phyloP scores from a whole-genome alignment of 1,140 invertebrate genomes.

The Calephelis nemesis region DNA sequence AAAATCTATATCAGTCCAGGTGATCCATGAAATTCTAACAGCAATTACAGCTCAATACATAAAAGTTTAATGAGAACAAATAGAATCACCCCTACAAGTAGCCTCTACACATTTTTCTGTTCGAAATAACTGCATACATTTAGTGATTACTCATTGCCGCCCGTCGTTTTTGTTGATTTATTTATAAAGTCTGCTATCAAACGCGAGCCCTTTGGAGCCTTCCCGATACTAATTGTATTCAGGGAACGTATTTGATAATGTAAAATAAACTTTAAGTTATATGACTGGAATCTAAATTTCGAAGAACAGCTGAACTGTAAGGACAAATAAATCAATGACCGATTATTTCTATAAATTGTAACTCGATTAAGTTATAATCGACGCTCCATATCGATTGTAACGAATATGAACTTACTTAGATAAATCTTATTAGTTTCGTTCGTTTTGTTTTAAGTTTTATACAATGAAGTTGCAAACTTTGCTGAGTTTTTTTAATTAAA shows the following conservation, averaged over 20 bases:
- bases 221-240: conserved; percentile 67
- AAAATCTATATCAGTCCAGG: not conserved
- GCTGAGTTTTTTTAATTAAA: too few relatives aligned
- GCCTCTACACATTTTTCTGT: conserved; percentile 42
- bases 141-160: conserved; percentile 67
- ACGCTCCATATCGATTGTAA: conserved; percentile 29
- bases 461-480: too few relatives aligned
- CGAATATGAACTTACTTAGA: conserved; percentile 3
- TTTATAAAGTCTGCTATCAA: conserved; percentile 65
- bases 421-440: conserved; percentile 8
- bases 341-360: conserved; percentile 78
- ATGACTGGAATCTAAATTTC: conserved; percentile 24
- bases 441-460: not conserved
- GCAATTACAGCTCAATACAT: not conserved
- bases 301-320: not conserved
- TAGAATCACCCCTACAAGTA: not conserved
- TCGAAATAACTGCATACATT: conserved; percentile 54
- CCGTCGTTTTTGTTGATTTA: conserved; percentile 76
- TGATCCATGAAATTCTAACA: not conserved
- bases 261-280: conserved; percentile 33
- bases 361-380: conserved; percentile 78
- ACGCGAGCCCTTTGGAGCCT: conserved; percentile 63
- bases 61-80: not conserved
- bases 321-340: conserved; percentile 67
- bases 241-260: conserved; percentile 32